Base-by-base conservation (phyloP, 2,113 vertebrate genomes). In the Nothoprocta perdicaria region DNA sequence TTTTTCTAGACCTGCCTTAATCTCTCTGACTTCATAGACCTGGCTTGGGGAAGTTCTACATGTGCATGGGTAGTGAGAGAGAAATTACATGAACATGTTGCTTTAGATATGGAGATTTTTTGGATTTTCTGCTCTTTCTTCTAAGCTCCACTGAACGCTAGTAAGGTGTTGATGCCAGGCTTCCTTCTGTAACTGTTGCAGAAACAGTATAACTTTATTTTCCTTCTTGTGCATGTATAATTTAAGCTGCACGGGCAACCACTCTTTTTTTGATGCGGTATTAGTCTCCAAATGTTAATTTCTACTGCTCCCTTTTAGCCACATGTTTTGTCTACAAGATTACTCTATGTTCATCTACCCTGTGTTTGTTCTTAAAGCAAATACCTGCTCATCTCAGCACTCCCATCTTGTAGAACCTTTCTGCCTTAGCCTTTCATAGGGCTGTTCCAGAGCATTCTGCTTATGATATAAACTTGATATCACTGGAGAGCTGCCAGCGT, bases 281-380 rank as follows among this genome's bases (percentile, higher is more conserved):
- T 83, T 79, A 60, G 33, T 78, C 29, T 27, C 74, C 3, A 1
- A 33, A 22, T 80, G 24, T 33, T 63, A 14, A 86, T 88, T 88
- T 74, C 27, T 74, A 6, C 35, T 73, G 35, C 22, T 68, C 2
- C 75, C 19, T 67, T 43, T 46, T 35, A 90, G 77, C 33, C 1
- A 1, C 0, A 0, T 60, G 14, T 33, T 86, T 74, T 61, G 24
- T 48, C 52, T 78, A 1, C 29, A 53, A 60, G 41, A 55, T 57
- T 53, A 4, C 24, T 74, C 55, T 79, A 52, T 14, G 22, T 85
- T 85, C 46, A 24, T 23, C 24, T 74, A 5, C 61, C 21, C 16
- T 77, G 55, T 74, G 23, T 80, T 68, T 72, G 22, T 38, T 80
- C 63, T 83, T 45, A 43, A 31, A 63, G 22, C 35, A 62, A 77